Conservation (phyloP, 2,113 vertebrate species). For the Chlamydotis undulata region DNA sequence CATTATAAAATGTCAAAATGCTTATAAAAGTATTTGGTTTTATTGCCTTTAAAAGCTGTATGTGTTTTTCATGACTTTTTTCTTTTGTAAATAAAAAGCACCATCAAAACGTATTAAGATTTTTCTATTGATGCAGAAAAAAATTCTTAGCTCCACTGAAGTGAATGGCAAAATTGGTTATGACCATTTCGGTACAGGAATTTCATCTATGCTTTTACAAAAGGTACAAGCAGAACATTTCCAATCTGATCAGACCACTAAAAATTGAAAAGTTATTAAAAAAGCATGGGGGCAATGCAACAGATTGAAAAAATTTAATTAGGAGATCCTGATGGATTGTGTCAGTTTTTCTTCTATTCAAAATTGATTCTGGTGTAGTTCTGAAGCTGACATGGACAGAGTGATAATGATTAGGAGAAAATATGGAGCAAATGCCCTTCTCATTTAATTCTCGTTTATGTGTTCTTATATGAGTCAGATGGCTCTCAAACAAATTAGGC, state of each 20-base stretch:
- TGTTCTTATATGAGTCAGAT: neutral
- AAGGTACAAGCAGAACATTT: neutral
- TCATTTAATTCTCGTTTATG: neutral
- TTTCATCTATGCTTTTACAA: neutral
- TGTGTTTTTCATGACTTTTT: neutral
- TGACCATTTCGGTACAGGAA: neutral
- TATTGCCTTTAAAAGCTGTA: neutral
- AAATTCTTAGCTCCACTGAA: neutral
- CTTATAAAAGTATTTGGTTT: neutral
- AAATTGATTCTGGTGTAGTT: neutral
- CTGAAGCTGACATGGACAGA: neutral
- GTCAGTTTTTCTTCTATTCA: neutral
- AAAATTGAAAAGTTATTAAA: neutral
- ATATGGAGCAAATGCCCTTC: neutral
- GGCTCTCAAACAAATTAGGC: neutral
- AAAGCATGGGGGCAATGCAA: neutral
- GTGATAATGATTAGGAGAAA: conserved; percentile 2
- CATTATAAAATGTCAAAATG: neutral
- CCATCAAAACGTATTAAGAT: neutral
- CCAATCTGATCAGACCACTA: neutral
- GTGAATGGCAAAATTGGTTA: neutral
- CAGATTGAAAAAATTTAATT: neutral
- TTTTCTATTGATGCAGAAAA: neutral
- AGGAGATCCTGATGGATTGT: neutral
- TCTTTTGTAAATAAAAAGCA: neutral